Evolutionary conservation across 2,888 invertebrate genomes (phyloP).

Genomic region (Xylota sylvarum): DNA sequence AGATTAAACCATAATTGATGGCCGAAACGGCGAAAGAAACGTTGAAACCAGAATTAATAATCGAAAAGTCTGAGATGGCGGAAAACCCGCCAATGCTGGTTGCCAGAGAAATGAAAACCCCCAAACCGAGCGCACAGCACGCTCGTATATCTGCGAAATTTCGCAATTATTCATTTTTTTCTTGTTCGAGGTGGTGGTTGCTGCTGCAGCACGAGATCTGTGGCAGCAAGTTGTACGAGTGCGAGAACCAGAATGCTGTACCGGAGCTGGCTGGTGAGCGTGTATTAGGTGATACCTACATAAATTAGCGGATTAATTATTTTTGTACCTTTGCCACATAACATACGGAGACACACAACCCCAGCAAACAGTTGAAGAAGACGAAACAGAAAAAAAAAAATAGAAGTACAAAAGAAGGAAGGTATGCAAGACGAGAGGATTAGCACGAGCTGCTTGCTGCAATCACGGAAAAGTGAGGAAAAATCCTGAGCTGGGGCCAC

Average conservation of each 20-base stretch:
- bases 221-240: constrained; percentile 6
- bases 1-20: constrained; percentile 77
- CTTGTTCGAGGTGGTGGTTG: not conserved
- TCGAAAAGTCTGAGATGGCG: constrained; percentile 69
- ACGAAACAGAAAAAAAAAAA: not conserved
- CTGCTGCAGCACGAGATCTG: constrained; percentile 61
- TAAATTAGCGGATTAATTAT: constrained; percentile 79
- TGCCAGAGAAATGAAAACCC: not conserved
- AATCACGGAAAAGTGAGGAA: constrained; percentile 64
- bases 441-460: constrained; percentile 69
- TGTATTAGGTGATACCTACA: constrained; percentile 76
- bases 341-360: constrained; percentile 4
- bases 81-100: constrained; percentile 44
- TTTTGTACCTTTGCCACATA: constrained; percentile 65
- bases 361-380: not conserved
- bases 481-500: constrained; percentile 46
- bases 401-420: constrained; percentile 22
- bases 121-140: constrained; percentile 45
- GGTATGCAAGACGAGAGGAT: constrained; percentile 67
- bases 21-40: constrained; percentile 64
- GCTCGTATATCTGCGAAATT: constrained; percentile 73
- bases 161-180: constrained; percentile 71
- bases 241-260: constrained; percentile 54
- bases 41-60: constrained; percentile 75
- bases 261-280: constrained; percentile 32